Conservation (phyloP, 2,113 vertebrate species). For the Rhipidura dahli region DNA sequence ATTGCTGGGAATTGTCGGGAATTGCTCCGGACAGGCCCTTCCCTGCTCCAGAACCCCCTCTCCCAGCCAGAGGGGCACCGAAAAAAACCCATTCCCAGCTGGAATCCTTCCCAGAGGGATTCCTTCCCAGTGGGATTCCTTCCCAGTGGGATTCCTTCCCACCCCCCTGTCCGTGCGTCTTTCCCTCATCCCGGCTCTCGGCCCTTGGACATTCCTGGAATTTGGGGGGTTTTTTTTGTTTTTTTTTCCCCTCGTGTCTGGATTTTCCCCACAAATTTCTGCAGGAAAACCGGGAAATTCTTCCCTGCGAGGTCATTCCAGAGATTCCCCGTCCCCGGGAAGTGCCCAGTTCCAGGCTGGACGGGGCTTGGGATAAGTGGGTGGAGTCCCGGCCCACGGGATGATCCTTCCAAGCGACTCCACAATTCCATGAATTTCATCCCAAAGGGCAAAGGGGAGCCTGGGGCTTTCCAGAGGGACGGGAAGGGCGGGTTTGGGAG, state of each 20-base stretch:
- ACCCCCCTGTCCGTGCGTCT: accelerated
- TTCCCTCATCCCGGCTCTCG: neutral
- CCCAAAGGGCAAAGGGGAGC: neutral
- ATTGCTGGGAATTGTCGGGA: neutral
- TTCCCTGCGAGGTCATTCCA: neutral
- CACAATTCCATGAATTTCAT: accelerated
- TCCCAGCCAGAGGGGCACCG: neutral
- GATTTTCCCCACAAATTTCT: accelerated
- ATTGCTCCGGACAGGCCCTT: neutral
- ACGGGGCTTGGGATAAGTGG: accelerated
- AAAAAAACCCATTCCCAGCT: accelerated
- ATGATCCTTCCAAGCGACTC: neutral
- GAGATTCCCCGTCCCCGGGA: neutral
- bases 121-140: neutral
- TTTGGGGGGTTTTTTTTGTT: neutral
- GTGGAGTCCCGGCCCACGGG: neutral
- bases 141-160: neutral
- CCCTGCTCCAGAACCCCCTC: neutral
- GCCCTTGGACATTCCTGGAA: neutral
- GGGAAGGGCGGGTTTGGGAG: neutral
- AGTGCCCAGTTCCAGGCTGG: neutral
- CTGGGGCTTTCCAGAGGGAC: neutral
- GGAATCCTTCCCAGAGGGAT: neutral
- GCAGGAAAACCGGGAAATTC: accelerated
- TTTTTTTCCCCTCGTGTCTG: accelerated